Percentiles rank a stretch among this genome's conserved stretches.
These are phyloP conservation scores for Eleutherodactylus coqui DNA, from an alignment of 2,797 vertebrate species.

Conservation along the genomic window DNA sequence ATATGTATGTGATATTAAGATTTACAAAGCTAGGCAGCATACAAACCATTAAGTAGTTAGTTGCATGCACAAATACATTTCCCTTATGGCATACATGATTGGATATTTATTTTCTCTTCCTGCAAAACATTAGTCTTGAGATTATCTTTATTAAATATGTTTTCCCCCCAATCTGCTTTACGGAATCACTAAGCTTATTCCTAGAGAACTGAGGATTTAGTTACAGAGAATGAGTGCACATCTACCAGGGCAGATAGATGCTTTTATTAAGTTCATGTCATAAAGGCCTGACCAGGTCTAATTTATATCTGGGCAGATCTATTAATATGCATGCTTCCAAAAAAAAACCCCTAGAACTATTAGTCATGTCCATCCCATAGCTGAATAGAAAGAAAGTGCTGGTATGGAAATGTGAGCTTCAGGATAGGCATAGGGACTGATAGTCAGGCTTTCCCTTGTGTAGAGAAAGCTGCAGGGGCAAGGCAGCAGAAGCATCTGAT, in stretches of 20 bases:
- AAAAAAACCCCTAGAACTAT: conserved; percentile 6
- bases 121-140: conserved; percentile 59
- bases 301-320: neutral
- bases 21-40: neutral
- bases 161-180: conserved; percentile 56
- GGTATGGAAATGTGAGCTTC: conserved; percentile 5
- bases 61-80: conserved; percentile 2
- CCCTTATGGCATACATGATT: conserved; percentile 32
- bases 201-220: conserved; percentile 58
- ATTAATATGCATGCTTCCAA: neutral
- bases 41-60: neutral
- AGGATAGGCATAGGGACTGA: conserved; percentile 9
- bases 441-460: conserved; percentile 33
- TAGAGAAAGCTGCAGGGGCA: conserved; percentile 2
- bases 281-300: conserved; percentile 13
- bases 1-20: neutral
- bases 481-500: conserved; percentile 30
- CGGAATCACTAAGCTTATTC: conserved; percentile 53
- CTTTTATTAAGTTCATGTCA: conserved; percentile 29
- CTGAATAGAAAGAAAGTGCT: conserved; percentile 32
- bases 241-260: conserved; percentile 14
- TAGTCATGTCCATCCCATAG: conserved; percentile 5
- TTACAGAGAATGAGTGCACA: conserved; percentile 39
- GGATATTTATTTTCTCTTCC: conserved; percentile 31
- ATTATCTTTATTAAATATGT: conserved; percentile 62